Conservation (phyloP, 2,797 vertebrate genomes). For the Micrastur ruficollis region DNA sequence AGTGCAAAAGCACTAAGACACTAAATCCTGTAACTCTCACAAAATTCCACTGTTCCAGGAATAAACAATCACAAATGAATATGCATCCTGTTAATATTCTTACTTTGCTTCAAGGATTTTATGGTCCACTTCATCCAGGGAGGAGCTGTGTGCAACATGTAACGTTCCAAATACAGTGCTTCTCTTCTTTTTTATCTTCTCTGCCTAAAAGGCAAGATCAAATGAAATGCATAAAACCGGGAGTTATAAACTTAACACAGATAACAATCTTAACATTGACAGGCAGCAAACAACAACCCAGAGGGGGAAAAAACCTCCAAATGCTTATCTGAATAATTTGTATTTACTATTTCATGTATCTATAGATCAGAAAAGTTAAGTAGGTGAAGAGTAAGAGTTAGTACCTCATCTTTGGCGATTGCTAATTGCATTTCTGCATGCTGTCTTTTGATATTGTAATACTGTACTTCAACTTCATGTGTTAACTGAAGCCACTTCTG, state of each 20-base stretch:
- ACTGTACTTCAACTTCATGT: conserved; percentile 97
- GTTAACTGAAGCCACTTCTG: conserved; percentile 99
- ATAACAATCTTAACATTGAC: not conserved
- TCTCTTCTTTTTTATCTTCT: conserved; percentile 98
- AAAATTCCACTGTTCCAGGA: not conserved
- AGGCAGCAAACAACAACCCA: not conserved
- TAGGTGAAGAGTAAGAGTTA: not conserved
- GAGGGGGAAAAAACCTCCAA: not conserved
- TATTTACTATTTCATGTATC: not conserved
- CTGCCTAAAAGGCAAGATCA: conserved; percentile 81
- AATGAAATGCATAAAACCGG: not conserved
- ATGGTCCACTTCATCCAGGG: conserved; percentile 96
- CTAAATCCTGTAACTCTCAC: not conserved
- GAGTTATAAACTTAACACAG: not conserved
- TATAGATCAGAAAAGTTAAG: not conserved
- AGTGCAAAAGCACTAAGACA: not conserved
- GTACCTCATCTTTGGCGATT: conserved; percentile 95
- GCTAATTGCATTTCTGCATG: conserved; percentile 91
- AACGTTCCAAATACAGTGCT: conserved; percentile 93
- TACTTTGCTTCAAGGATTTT: conserved; percentile 99
- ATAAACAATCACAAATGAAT: not conserved
- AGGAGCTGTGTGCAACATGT: conserved; percentile 96
- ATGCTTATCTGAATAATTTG: not conserved
- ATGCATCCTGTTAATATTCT: conserved; percentile 40
- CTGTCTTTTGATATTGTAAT: conserved; percentile 99